These are phyloP conservation scores for Halictus quadricinctus DNA, from an alignment of 2,888 invertebrate genomes.

Conservation along the genomic window DNA sequence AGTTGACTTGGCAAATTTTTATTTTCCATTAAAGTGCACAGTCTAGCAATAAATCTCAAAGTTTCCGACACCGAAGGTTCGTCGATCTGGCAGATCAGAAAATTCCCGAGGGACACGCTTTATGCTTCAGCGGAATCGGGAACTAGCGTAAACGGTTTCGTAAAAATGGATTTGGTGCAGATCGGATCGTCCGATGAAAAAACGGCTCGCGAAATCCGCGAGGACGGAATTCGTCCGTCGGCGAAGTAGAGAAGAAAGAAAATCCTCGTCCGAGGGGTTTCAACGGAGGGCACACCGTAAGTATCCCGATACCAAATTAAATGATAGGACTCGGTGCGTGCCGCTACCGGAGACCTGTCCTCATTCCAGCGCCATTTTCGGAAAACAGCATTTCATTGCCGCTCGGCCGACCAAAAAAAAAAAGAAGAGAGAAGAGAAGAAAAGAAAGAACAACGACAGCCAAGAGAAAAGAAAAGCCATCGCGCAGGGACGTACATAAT, in stretches of 20 bases:
- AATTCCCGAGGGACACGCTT: background rate
- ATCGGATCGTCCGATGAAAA: conserved; percentile 24
- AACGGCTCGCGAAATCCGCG: conserved; percentile 36
- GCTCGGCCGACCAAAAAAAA: conserved; percentile 36
- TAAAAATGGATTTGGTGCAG: conserved; percentile 35
- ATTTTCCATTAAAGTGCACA: background rate
- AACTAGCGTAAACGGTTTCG: background rate
- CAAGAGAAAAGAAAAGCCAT: conserved; percentile 30
- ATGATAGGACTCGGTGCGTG: conserved; percentile 65
- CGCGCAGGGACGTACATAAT: conserved; percentile 64
- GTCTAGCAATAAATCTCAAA: background rate
- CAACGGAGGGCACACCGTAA: conserved; percentile 52
- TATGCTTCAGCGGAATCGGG: background rate
- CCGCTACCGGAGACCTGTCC: conserved; percentile 71
- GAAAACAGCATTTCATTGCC: conserved; percentile 70
- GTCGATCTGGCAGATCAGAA: background rate
- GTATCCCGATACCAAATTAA: conserved; percentile 72
- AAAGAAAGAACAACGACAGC: conserved; percentile 32
- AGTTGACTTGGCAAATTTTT: background rate
- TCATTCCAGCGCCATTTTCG: conserved; percentile 78
- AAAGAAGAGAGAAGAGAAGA: background rate
- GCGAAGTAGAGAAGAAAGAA: conserved; percentile 34
- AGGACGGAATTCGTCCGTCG: conserved; percentile 25
- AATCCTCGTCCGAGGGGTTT: conserved; percentile 35
- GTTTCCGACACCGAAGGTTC: background rate